phyloP scores from a whole-genome alignment of 2,113 vertebrate species.

The Pollimyrus isidori region DNA sequence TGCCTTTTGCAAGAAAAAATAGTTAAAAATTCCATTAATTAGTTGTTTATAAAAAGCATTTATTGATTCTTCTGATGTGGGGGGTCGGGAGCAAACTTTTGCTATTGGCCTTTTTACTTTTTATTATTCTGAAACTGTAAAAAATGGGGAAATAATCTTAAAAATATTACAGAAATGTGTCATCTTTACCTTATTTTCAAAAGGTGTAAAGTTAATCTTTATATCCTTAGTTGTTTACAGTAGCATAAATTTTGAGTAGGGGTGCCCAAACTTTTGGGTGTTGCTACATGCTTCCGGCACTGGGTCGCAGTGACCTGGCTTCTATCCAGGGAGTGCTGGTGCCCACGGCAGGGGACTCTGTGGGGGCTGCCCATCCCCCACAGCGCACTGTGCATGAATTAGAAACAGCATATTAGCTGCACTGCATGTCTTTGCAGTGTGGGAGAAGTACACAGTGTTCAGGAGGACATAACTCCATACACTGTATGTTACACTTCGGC shows the following conservation, averaged over 20 bases:
- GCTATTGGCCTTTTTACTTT: neutral
- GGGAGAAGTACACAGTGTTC: neutral
- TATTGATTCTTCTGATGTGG: neutral
- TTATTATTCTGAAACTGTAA: neutral
- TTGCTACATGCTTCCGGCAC: neutral
- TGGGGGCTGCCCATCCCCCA: neutral
- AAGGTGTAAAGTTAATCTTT: neutral
- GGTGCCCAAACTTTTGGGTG: neutral
- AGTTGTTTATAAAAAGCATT: neutral
- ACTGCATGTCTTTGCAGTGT: neutral
- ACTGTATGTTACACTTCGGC: neutral
- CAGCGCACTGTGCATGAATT: too few species aligned
- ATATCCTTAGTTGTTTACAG: neutral
- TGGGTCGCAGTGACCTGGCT: neutral
- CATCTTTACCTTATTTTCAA: neutral
- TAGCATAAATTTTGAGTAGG: neutral
- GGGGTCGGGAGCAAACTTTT: neutral
- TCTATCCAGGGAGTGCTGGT: neutral
- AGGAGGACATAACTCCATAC: neutral
- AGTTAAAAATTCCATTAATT: neutral
- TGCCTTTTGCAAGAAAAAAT: neutral
- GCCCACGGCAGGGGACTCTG: neutral
- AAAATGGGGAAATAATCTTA: neutral
- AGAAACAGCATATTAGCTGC: neutral
- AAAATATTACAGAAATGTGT: neutral